Evolutionary conservation across 2,113 vertebrate species (phyloP), one percentile per base, ranked within the genome.

Genomic region (Macquaria ambigua): DNA sequence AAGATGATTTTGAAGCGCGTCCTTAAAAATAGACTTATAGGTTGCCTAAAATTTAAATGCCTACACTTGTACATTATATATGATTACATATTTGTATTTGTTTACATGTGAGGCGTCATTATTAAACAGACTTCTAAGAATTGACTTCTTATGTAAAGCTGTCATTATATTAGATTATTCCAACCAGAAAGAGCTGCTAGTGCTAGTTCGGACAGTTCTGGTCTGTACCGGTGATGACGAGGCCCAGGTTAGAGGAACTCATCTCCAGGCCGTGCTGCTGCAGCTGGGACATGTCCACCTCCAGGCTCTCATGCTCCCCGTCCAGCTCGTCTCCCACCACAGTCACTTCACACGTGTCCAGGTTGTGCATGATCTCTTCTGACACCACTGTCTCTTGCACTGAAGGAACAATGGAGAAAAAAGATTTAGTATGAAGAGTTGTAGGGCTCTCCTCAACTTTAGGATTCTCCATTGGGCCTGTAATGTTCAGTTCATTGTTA

Each of bases 371-470:
- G 76, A 99, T 98, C 95, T 99, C 98, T 85, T 99, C 98, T 0
- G 98, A 99, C 56, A 99, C 98, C 90, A 99, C 95, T 0, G 98
- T 97, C 80, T 99, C 98, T 97, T 99, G 98, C 23, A 99, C 98
- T 99, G 86, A 71, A 89, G 34, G n/a, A 20, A 87, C 76, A 76
- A 77, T 1, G 8, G 6, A 46, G 9, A 66, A 23, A 39, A 70
- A 28, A 64, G 8, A 61, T 28, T 8, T 34, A 73, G 14, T 66
- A 21, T 20, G 0, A 64, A 10, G 28, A 63, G 5, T 9, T 75
- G 23, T 2, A 53, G 20, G 1, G 39, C 3, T 55, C 25, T 9
- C 6, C 1, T 31, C 5, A 48, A 37, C 9, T n/a, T 20, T n/a
- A 53, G 3, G 48, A 18, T 18, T 28, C 1, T 73, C 11, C 4